Percentiles rank a stretch among this genome's conserved stretches.
Evolutionary conservation across 2,797 vertebrate genomes (phyloP).

Genomic region (Ataeniobius toweri): DNA sequence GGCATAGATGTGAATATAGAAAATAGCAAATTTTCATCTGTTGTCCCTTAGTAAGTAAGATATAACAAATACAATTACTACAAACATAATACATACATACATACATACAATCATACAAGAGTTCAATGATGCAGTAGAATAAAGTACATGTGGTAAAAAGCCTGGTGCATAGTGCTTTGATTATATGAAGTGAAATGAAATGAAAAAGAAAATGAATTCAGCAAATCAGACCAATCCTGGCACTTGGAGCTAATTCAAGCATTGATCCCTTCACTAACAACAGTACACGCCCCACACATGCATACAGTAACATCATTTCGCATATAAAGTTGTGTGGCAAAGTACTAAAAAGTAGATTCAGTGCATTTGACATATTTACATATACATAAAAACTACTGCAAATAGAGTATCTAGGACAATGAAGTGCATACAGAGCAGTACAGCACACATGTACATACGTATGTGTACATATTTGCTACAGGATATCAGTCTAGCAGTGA

Average conservation of each 20-base stretch:
- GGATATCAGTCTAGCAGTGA: slow-evolving; percentile 3
- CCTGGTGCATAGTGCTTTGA: background rate
- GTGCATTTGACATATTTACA: background rate
- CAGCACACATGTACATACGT: background rate
- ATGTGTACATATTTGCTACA: slow-evolving; percentile 6
- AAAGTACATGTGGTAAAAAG: background rate
- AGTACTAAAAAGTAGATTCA: background rate
- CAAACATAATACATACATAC: too few relatives aligned
- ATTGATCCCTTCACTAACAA: background rate
- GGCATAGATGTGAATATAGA: too few relatives aligned
- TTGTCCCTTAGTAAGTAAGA: too few relatives aligned
- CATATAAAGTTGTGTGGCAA: background rate
- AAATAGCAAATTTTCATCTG: too few relatives aligned
- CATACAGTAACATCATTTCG: background rate
- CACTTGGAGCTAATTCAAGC: background rate
- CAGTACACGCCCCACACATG: background rate
- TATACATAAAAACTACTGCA: background rate
- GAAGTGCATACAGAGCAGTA: background rate
- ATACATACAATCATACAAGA: too few relatives aligned
- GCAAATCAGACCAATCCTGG: too few relatives aligned
- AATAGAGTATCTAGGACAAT: background rate
- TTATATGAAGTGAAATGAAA: too few relatives aligned
- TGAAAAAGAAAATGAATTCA: background rate
- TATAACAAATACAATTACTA: too few relatives aligned
- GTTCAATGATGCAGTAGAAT: background rate